Conservation (phyloP, 2,113 vertebrate genomes). For the Oophaga pumilio region DNA sequence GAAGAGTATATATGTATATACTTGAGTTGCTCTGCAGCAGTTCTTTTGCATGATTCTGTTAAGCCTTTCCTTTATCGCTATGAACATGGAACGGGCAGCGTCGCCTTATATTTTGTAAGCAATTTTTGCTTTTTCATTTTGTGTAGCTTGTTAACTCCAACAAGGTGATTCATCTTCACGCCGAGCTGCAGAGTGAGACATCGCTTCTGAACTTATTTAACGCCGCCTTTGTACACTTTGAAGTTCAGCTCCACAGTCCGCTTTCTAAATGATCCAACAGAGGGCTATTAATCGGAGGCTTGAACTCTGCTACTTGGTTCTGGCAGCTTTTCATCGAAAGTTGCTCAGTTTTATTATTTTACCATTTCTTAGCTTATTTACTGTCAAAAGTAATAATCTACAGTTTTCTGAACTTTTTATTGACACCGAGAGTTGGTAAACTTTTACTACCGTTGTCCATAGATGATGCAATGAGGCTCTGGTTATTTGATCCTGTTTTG, state of each 20-base stretch:
- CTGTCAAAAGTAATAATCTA: not conserved
- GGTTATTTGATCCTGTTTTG: not conserved
- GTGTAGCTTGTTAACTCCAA: constrained; percentile 24
- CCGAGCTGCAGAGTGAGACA: constrained; percentile 15
- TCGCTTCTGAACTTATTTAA: constrained; percentile 4
- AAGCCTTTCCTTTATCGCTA: not conserved
- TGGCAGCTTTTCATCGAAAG: not conserved
- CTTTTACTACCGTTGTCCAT: not conserved
- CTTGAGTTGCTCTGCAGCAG: not conserved
- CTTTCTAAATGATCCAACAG: constrained; percentile 18
- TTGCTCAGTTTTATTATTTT: not conserved
- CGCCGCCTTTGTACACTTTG: not conserved
- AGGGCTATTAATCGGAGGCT: constrained; percentile 9
- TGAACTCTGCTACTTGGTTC: not conserved
- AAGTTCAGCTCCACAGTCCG: not conserved
- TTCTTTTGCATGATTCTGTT: not conserved
- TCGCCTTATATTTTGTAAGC: not conserved
- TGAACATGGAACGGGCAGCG: not conserved
- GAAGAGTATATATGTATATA: not conserved
- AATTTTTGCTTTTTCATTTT: not conserved
- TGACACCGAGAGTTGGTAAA: not conserved
- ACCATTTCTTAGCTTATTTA: not conserved
- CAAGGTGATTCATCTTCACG: constrained; percentile 35
- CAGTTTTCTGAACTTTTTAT: not conserved
- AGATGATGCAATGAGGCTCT: not conserved